Base-by-base conservation (phyloP, 2,797 vertebrate genomes). In the Ispidina picta region DNA sequence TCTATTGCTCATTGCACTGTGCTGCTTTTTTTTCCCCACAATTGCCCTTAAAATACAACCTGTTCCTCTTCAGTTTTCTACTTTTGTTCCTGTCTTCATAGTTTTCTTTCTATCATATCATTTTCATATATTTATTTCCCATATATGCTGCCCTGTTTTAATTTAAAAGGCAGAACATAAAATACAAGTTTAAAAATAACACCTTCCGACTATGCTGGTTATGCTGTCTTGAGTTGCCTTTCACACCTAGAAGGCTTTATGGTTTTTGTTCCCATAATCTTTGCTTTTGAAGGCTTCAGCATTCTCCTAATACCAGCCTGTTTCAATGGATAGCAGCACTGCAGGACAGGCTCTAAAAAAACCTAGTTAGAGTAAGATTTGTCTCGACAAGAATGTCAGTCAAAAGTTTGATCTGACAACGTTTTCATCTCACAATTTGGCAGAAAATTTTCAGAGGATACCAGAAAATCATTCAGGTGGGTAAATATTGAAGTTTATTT, bases 341-440 rank as follows among this genome's bases (percentile, higher is more conserved):
- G 84, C 73, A 66, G 20, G 70, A 70, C 52, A 59, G 64, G 56
- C 22, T 63, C 17, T 33, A 31, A 60, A 29, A 20, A 44, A 39
- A 4, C 1, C 46, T 65, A 66, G 58, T 49, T 74, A 62, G 23
- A 60, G 1, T 51, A 33, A n/a, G 13, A 71, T 92, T 86, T 92
- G 52, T 92, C 83, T 83, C 87, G 66, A 78, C 25, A 90, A 87
- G 94, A 91, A 43, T 46, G 70, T 39, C 70, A 68, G 29, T 75
- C 52, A 86, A 60, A 81, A 83, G 26, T 76, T 87, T 75, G 41
- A 48, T 39, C 16, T 64, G 81, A 74, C 15, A 33, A 20, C 79
- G 75, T 86, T 49, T 72, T 78, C 14, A 73, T 88, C 33, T 55
- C 15, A 10, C 0, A 17, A 71, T 72, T 37, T 64, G 26, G 37